Evolutionary conservation across 37 sponge, comb jelly and placozoan species (phyloP), one percentile per base, ranked within the genome.

Genomic region (Dysidea cf. avara): DNA sequence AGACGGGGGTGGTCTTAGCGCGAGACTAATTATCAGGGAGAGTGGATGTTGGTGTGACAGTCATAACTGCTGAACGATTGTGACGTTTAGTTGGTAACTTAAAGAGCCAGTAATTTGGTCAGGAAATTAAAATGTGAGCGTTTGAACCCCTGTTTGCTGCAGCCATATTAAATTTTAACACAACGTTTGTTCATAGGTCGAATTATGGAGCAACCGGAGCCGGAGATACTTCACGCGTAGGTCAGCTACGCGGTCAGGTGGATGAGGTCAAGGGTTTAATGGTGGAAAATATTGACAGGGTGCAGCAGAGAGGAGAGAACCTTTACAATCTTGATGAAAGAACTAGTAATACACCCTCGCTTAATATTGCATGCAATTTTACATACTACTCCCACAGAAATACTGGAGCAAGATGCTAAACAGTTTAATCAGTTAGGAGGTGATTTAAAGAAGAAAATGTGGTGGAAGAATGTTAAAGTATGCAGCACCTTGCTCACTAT

Each of bases 291-390:
- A 33, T 78, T 50, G 47, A 67, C 21, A 78, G 69, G 58, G 70
- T 78, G n/a, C 14, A 49, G 20, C 61, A 78, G 31, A 78, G 79
- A 57, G 70, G 70, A 69, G 79, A 69, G 26, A n/a, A 57, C 11
- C 52, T 78, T n/a, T 51, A 46, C 24, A 52, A 68, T 38, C 36
- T 78, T 28, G 79, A 69, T 31, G 61, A 39, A 16, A 68, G 53
- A 46, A 34, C 79, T 61, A 69, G 79, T 78, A 12, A 33, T 18
- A 5, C 9, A 29, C n/a, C 5, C 24, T 21, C 24, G 56, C 24
- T 21, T 54, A 25, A 12, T 49, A 49, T 49, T 17, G 51, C 51
- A n/a, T n/a, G n/a, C n/a, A n/a, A n/a, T n/a, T n/a, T n/a, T n/a
- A n/a, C n/a, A 49, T 49, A 12, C 16, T 17, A n/a, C n/a, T n/a